Conservation (phyloP, 2,888 invertebrate genomes). For the Entomobrya proxima region DNA sequence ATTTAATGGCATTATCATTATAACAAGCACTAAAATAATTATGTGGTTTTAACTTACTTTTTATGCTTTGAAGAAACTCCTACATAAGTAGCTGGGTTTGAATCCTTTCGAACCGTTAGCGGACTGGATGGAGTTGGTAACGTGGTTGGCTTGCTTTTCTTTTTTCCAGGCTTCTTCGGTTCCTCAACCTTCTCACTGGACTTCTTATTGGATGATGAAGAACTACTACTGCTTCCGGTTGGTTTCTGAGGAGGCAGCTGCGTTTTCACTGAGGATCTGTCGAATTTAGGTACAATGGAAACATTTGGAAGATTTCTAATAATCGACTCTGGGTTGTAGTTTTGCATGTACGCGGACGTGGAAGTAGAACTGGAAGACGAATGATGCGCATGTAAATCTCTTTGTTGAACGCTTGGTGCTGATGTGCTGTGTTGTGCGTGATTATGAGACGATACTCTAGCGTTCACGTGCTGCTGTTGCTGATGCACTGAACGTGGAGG, state of each 20-base stretch:
- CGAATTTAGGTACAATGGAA: constrained; percentile 75
- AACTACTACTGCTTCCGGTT: constrained; percentile 32
- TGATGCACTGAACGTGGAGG: constrained; percentile 67
- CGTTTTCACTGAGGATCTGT: constrained; percentile 69
- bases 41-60: constrained; percentile 67
- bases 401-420: constrained; percentile 5
- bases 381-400: constrained; percentile 28
- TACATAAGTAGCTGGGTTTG: constrained; percentile 72
- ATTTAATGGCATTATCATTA: not conserved
- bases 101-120: constrained; percentile 73
- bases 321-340: constrained; percentile 65
- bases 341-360: constrained; percentile 54
- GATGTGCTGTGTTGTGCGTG: not conserved
- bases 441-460: not conserved
- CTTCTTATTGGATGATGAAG: constrained; percentile 27
- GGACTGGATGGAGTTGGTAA: constrained; percentile 73
- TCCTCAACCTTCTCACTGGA: constrained; percentile 29
- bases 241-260: constrained; percentile 52
- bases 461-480: constrained; percentile 47
- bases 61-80: constrained; percentile 58
- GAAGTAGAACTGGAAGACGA: constrained; percentile 45
- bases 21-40: not conserved
- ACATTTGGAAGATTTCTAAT: constrained; percentile 75
- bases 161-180: constrained; percentile 63
- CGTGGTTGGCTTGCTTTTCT: constrained; percentile 66